These are phyloP conservation scores for Bombus polaris DNA, from an alignment of 1,140 invertebrate genomes.

Conservation along the genomic window DNA sequence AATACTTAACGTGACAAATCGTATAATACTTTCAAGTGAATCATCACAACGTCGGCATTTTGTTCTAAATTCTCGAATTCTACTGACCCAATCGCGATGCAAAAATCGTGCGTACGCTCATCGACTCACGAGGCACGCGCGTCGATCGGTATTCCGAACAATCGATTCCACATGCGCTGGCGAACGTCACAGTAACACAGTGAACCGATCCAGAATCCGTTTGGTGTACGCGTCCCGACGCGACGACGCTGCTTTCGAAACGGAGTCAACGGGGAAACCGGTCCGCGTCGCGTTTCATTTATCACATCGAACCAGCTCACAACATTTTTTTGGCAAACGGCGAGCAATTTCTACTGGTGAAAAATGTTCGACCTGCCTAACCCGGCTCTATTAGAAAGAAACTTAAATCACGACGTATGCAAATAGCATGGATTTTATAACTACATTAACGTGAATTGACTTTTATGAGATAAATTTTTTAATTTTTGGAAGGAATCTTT, in stretches of 20 bases:
- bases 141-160: slow-evolving; percentile 41
- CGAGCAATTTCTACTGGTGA: background rate
- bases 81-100: background rate
- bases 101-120: background rate
- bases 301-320: background rate
- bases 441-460: too few species aligned
- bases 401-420: too few species aligned
- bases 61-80: background rate
- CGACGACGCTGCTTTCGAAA: slow-evolving; percentile 8
- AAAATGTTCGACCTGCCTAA: background rate
- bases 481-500: too few species aligned
- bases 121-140: slow-evolving; percentile 9
- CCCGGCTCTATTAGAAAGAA: too few species aligned
- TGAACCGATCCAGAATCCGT: slow-evolving; percentile 67
- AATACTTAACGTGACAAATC: background rate
- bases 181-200: slow-evolving; percentile 71
- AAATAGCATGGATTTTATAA: too few species aligned
- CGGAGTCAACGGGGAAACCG: slow-evolving; percentile 8
- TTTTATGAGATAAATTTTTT: too few species aligned
- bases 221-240: slow-evolving; percentile 40
- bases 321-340: background rate
- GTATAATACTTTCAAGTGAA: background rate
- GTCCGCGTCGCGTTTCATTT: slow-evolving; percentile 29
- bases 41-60: background rate
- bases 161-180: background rate